Conservation (phyloP, 2,113 vertebrate genomes). For the Sylvietta virens region DNA sequence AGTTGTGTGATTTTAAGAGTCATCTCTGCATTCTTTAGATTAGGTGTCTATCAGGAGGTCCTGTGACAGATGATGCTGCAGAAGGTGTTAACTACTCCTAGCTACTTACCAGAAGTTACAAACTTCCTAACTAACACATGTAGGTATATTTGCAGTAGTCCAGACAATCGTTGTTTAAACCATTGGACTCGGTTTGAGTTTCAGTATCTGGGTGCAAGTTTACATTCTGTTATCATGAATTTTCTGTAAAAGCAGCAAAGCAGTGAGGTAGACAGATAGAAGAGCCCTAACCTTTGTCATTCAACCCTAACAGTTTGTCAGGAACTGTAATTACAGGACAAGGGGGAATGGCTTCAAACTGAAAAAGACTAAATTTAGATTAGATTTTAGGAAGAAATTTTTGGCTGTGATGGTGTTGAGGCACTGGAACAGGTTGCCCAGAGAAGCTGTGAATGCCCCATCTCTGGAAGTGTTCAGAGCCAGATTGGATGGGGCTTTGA, state of each 20-base stretch:
- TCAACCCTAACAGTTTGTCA: neutral
- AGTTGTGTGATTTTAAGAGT: neutral
- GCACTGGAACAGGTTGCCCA: neutral
- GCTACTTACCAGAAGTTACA: neutral
- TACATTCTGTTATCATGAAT: neutral
- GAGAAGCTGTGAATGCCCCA: neutral
- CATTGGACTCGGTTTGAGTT: neutral
- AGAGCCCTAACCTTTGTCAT: neutral
- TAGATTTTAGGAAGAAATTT: neutral
- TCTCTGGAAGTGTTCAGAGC: neutral
- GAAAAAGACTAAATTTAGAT: neutral
- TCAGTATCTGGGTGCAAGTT: neutral
- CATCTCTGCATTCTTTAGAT: neutral
- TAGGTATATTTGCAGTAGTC: neutral
- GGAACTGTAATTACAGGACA: neutral
- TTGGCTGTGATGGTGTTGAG: neutral
- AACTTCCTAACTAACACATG: rapidly evolving
- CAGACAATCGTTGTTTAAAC: neutral
- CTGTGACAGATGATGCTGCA: neutral
- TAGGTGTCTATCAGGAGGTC: neutral
- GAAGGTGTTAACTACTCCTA: neutral
- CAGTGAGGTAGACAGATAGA: neutral
- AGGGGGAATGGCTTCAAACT: neutral
- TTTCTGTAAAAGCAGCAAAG: neutral
- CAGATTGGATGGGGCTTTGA: neutral